phyloP scores from a whole-genome alignment of 1,140 invertebrate species.

The Tribolium castaneum region DNA sequence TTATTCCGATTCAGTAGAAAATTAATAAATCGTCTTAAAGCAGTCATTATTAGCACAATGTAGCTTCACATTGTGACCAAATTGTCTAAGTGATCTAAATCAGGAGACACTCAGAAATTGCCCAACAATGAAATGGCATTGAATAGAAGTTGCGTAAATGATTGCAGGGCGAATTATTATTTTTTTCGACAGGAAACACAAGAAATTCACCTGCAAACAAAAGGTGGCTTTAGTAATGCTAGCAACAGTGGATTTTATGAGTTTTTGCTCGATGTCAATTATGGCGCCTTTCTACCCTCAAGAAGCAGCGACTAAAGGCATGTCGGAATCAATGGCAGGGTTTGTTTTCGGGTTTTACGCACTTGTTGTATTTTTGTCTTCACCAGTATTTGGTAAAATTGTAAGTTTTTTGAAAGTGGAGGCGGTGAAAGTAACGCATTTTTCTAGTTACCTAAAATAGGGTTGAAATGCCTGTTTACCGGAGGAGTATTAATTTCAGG shows the following conservation, averaged over 20 bases:
- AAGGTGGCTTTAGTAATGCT: slow-evolving; percentile 70
- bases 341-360: slow-evolving; percentile 82
- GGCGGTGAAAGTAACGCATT: neutral
- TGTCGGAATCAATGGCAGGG: slow-evolving; percentile 73
- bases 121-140: slow-evolving; percentile 18
- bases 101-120: slow-evolving; percentile 7
- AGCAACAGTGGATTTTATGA: slow-evolving; percentile 75
- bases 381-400: slow-evolving; percentile 77
- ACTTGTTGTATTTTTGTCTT: slow-evolving; percentile 75
- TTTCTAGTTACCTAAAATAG: slow-evolving; percentile 72
- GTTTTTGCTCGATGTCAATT: slow-evolving; percentile 81
- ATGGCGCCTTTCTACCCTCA: slow-evolving; percentile 82
- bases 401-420: slow-evolving; percentile 66
- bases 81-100: slow-evolving; percentile 16
- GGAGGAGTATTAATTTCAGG: slow-evolving; percentile 73
- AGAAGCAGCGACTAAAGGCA: slow-evolving; percentile 73
- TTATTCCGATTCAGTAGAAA: slow-evolving; percentile 2
- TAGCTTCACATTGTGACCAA: slow-evolving; percentile 12
- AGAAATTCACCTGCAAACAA: slow-evolving; percentile 67
- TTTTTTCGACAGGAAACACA: slow-evolving; percentile 50
- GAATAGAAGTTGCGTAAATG: slow-evolving; percentile 10
- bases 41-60: slow-evolving; percentile 3
- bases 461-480: slow-evolving; percentile 75
- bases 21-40: slow-evolving; percentile 1
- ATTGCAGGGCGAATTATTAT: neutral